Evolutionary conservation across 2,888 invertebrate species (phyloP), one percentile per base, ranked within the genome.

Genomic region (Callinectes sapidus): DNA sequence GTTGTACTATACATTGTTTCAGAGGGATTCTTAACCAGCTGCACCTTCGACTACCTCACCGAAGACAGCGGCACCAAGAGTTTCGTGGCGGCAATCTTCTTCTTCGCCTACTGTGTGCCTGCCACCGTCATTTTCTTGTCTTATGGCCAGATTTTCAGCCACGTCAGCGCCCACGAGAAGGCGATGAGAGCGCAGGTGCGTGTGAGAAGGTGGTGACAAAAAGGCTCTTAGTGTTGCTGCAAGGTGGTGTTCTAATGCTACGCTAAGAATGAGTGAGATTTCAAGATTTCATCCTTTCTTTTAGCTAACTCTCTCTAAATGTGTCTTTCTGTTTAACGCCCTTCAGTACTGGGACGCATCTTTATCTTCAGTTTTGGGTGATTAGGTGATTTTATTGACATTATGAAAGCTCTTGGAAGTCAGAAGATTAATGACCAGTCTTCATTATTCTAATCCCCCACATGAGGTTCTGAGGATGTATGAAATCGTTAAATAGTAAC

Each of bases 91-190:
- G 97, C 32, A 28, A 97, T 98, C 94, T 98, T 98, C 95, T 96
- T 96, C 85, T 98, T 97, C 96, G 97, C 97, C 94, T 98, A 98
- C 95, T 96, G 97, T 0, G 96, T 98, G 89, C 98, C 98, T 0
- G 97, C 98, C 96, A 95, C 96, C 0, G 96, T 98, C 96, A 98
- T 98, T 94, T 96, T 98, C 90, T 98, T 97, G 95, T 98, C 97
- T 96, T 98, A 98, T 96, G 97, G 97, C 94, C 98, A 98, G 95
- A 97, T 98, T 94, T 98, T 98, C n/a, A 97, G 87, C 28, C 94
- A 93, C 48, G 93, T 94, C 61, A 86, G 87, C 18, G 91, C 90
- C 42, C 94, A 93, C 77, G 94, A 94, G 90, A 90, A 89, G 66
- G 88, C 89, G 35, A 94, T 94, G 94, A 86, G 86, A 95, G 94